Evolutionary conservation across 1,140 invertebrate species (phyloP).

Genomic region (Cylas formicarius): DNA sequence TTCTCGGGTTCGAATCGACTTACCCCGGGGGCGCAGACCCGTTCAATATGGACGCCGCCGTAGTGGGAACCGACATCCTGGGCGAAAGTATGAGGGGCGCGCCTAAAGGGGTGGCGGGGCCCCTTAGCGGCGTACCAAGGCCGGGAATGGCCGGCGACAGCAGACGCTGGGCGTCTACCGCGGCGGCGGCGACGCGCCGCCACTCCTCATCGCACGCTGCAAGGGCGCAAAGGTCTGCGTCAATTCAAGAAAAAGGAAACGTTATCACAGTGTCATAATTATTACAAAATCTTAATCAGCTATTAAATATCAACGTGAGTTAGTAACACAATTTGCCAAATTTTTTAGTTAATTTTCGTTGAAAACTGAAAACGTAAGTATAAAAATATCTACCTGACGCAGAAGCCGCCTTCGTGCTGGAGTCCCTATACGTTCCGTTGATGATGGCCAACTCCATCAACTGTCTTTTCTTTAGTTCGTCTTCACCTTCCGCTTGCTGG

Average conservation of each 20-base stretch:
- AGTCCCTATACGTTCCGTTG: slow-evolving; percentile 98
- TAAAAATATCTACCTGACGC: slow-evolving; percentile 62
- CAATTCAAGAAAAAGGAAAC: too few relatives aligned
- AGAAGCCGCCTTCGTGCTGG: slow-evolving; percentile 75
- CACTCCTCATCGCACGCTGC: slow-evolving; percentile 70
- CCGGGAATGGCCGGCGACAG: slow-evolving; percentile 57
- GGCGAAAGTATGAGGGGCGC: slow-evolving; percentile 84
- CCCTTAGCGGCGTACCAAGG: slow-evolving; percentile 57
- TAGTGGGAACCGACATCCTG: slow-evolving; percentile 72
- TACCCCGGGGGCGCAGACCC: slow-evolving; percentile 57
- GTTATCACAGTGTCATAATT: too few relatives aligned
- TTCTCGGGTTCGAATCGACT: not conserved
- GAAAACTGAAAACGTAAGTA: too few relatives aligned
- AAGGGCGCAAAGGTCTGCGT: slow-evolving; percentile 22
- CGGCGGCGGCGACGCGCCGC: slow-evolving; percentile 63
- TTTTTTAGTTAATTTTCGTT: too few relatives aligned
- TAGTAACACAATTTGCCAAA: too few relatives aligned
- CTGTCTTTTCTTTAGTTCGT: slow-evolving; percentile 98
- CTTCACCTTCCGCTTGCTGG: slow-evolving; percentile 96
- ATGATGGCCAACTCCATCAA: slow-evolving; percentile 99
- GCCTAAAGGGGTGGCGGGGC: slow-evolving; percentile 61
- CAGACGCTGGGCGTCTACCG: slow-evolving; percentile 67
- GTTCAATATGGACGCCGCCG: slow-evolving; percentile 63
- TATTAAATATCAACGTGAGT: too few relatives aligned
- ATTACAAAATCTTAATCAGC: too few relatives aligned